phyloP scores from a whole-genome alignment of 1,140 invertebrate species.

The Rhyzopertha dominica region DNA sequence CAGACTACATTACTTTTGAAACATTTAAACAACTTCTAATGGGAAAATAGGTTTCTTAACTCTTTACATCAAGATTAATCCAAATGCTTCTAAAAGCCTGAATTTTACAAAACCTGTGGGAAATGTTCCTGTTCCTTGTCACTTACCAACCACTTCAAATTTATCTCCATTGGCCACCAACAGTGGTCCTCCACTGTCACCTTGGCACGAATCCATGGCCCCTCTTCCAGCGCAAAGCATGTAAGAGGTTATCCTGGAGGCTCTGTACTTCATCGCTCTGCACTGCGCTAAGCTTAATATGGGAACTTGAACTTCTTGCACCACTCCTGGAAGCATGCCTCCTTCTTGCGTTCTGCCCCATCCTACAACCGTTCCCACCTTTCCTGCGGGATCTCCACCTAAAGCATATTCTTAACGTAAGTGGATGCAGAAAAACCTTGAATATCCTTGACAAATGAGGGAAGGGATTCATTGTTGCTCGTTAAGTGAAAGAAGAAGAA shows the following conservation, averaged over 20 bases:
- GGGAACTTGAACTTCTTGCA: slow-evolving; percentile 79
- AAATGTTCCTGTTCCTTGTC: slow-evolving; percentile 1
- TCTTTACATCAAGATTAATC: too few relatives aligned
- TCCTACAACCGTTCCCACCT: slow-evolving; percentile 69
- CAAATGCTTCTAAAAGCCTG: too few relatives aligned
- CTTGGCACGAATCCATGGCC: slow-evolving; percentile 78
- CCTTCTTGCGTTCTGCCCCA: slow-evolving; percentile 80
- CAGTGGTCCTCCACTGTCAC: slow-evolving; percentile 78
- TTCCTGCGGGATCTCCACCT: slow-evolving; percentile 62
- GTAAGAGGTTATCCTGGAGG: slow-evolving; percentile 71
- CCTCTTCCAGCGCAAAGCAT: slow-evolving; percentile 77
- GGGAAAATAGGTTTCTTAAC: too few relatives aligned
- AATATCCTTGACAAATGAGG: too few relatives aligned
- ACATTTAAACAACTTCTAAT: too few relatives aligned
- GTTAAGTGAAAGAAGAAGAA: too few relatives aligned
- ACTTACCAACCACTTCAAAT: slow-evolving; percentile 68
- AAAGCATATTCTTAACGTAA: background rate
- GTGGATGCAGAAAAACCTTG: too few relatives aligned
- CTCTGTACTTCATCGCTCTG: slow-evolving; percentile 73
- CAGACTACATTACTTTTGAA: too few relatives aligned
- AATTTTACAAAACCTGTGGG: too few relatives aligned
- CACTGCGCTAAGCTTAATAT: slow-evolving; percentile 74
- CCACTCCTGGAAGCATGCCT: slow-evolving; percentile 69
- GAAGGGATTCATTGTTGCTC: too few relatives aligned
- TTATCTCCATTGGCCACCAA: slow-evolving; percentile 65